Evolutionary conservation across 2,797 vertebrate species (phyloP), one percentile per base, ranked within the genome.

Genomic region (Scomberomorus guttatus): DNA sequence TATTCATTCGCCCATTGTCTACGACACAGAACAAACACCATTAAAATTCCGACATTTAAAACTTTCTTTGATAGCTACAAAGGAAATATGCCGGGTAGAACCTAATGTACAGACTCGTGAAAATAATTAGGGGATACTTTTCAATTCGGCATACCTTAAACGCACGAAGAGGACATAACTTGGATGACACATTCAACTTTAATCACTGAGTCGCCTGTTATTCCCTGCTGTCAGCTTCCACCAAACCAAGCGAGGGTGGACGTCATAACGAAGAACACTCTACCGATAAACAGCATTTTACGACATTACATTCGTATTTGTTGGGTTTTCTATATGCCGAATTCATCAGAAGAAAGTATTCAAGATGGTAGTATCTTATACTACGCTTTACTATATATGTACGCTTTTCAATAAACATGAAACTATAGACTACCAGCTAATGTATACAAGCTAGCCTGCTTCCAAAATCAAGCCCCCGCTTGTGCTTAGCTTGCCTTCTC

Each of bases 91-190:
- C 5, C 5, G 6, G 12, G 3, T 2, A 22, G 3, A 17, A 17
- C 6, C 2, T 8, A 3, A 34, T 18, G 13, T 1, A 5, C 2
- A 2, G 6, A n/a, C 4, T n/a, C 6, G 1, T 12, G 3, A 1
- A 14, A 56, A 25, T 37, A 6, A 29, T 2, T 8, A 56, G 4
- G 22, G 13, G 0, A 12, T 27, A 20, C 1, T 18, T 17, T 17
- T 72, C 1, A 22, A 39, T 66, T 57, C 48, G 42, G n/a, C 60
- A 37, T 25, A 61, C 6, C 6, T 48, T 4, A 24, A 48, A 73
- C 1, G 1, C 3, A 32, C 5, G 0, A 39, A 65, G 6, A 50
- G 6, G 2, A 17, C 8, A 9, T 6, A 5, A 51, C 0, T 25
- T 15, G 6, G 2, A 5, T 17, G 3, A 44, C 1, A 57, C 18